Conservation (phyloP, 2,888 invertebrate species). For the Podotricha telesiphe region DNA sequence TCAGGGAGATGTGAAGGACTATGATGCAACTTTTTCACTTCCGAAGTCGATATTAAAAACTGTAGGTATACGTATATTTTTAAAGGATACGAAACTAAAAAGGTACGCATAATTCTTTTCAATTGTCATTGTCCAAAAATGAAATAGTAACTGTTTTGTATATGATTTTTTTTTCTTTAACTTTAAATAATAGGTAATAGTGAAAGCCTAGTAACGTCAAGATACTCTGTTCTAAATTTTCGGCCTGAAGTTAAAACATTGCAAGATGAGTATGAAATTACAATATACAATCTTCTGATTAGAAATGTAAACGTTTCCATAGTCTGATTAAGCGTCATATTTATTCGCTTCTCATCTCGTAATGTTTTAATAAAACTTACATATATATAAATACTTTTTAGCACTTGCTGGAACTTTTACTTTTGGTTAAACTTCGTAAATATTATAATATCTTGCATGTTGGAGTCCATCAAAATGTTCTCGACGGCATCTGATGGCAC, state of each 20-base stretch:
- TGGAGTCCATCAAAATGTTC: conserved; percentile 60
- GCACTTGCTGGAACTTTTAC: conserved; percentile 60
- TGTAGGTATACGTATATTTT: conserved; percentile 58
- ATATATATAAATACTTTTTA: conserved; percentile 46
- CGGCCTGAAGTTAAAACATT: too few relatives aligned
- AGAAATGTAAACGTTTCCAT: too few relatives aligned
- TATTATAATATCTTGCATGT: conserved; percentile 54
- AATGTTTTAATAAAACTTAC: too few relatives aligned
- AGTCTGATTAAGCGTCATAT: too few relatives aligned
- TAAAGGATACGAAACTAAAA: conserved; percentile 51
- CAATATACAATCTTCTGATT: too few relatives aligned
- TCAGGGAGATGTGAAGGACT: conserved; percentile 50
- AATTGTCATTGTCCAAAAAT: neutral
- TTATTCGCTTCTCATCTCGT: too few relatives aligned
- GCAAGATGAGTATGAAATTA: too few relatives aligned
- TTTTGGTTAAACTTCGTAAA: conserved; percentile 66
- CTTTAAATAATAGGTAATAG: too few relatives aligned
- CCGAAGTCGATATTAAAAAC: conserved; percentile 54
- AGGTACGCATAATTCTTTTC: neutral
- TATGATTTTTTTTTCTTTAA: too few relatives aligned
- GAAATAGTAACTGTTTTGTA: neutral
- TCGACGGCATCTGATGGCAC: conserved; percentile 56
- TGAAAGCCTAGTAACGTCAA: too few relatives aligned
- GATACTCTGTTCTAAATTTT: too few relatives aligned
- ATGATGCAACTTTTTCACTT: conserved; percentile 57